Percentiles rank a stretch among this genome's conserved stretches.
These are phyloP conservation scores for Rattus norvegicus DNA, from an alignment of 2,113 vertebrate genomes.

Conservation along the genomic window GRCr8 NC_086038.1:48446501-48447000, in stretches of 20 bases:
- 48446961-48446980: background rate
- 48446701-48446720: constrained; percentile 22
- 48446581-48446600: constrained; percentile 37
- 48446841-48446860: background rate
- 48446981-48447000: background rate
- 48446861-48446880: background rate
- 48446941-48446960: background rate
- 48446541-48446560: background rate
- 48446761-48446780: background rate
- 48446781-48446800: background rate
- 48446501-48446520: constrained; percentile 57
- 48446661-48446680: constrained; percentile 42
- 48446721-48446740: background rate
- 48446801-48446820: background rate
- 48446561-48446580: constrained; percentile 57
- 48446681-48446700: constrained; percentile 26
- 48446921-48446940: background rate
- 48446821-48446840: background rate
- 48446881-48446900: background rate
- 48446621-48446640: constrained; percentile 36
- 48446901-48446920: background rate
- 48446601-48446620: constrained; percentile 63
- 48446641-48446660: constrained; percentile 50
- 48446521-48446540: constrained; percentile 60
- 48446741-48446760: constrained; percentile 41